Evolutionary conservation across 2,113 vertebrate genomes (phyloP), one percentile per base, ranked within the genome.

Genomic region (Syngnathoides biaculeatus): DNA sequence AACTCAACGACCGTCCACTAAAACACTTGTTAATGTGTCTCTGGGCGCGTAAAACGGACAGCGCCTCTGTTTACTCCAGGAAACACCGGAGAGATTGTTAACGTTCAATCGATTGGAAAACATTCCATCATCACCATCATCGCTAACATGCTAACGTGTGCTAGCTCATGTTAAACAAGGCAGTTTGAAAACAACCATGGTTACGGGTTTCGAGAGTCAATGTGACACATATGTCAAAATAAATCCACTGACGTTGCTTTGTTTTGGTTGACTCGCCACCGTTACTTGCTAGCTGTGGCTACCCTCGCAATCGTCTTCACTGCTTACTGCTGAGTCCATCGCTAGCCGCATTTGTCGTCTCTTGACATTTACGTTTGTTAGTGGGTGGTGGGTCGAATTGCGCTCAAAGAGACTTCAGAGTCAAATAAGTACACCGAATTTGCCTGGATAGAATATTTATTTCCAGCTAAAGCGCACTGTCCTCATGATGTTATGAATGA

Each of bases 51-150:
- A 14, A 17, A 1, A 12, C 57, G 24, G 9, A 20, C 5, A 17
- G 8, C 2, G 17, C 13, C 5, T 47, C 3, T 1, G 1, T 14
- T 55, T 19, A 35, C 20, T 70, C 50, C 0, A 48, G 27, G 11
- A 8, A 5, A 8, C 24, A 50, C 64, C 26, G 45, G 62, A 35
- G 27, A 8, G 5, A 42, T 20, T 20, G 47, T 27, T 64, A 42
- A 26, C 39, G 53, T 24, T 53, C 9, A 42, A 50, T 73, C 64
- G 72, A 14, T 59, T 38, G 57, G 19, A 43, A 68, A 78, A 84
- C 85, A 89, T 76, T 82, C 81, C 84, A 59, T 83, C 82, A 77
- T 40, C 57, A 39, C 72, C 35, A 40, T 27, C 67, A 50, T 50
- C 63, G 64, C 47, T 38, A 62, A 61, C 59, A 75, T 77, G 86